Conservation (phyloP, 2,113 vertebrate genomes). For the Microtus montanus region DNA sequence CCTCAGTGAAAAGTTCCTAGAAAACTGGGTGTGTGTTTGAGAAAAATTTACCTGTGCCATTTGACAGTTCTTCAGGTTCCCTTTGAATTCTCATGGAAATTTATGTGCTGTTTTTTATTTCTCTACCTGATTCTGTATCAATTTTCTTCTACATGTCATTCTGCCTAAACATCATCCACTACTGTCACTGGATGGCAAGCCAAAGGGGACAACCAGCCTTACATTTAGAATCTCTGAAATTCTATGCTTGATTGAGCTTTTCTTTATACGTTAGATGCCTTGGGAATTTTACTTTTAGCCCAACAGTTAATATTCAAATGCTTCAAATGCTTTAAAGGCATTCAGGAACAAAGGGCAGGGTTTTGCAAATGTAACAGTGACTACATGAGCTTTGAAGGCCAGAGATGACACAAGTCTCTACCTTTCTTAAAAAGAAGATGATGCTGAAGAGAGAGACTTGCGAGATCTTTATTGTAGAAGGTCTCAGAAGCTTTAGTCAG, state of each 20-base stretch:
- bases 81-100: not conserved
- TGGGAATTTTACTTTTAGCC: not conserved
- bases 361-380: not conserved
- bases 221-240: not conserved
- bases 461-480: no score
- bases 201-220: not conserved
- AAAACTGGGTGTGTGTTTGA: rapidly evolving
- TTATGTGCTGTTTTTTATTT: not conserved
- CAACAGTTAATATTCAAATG: not conserved
- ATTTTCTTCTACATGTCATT: not conserved
- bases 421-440: not conserved
- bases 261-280: not conserved
- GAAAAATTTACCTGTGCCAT: not conserved
- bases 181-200: no score
- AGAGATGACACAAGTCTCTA: rapidly evolving
- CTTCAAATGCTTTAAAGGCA: rapidly evolving
- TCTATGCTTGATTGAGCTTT: not conserved
- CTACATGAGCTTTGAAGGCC: not conserved
- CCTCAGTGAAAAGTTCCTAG: not conserved
- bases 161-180: no score
- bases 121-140: not conserved
- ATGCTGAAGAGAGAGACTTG: no score
- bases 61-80: not conserved
- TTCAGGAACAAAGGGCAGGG: not conserved
- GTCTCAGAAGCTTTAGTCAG: no score